Percentiles rank a stretch among this genome's conserved stretches.
These are phyloP conservation scores for Gonocerus acuteangulatus DNA, from an alignment of 2,888 invertebrate genomes.

Conservation along the genomic window DNA sequence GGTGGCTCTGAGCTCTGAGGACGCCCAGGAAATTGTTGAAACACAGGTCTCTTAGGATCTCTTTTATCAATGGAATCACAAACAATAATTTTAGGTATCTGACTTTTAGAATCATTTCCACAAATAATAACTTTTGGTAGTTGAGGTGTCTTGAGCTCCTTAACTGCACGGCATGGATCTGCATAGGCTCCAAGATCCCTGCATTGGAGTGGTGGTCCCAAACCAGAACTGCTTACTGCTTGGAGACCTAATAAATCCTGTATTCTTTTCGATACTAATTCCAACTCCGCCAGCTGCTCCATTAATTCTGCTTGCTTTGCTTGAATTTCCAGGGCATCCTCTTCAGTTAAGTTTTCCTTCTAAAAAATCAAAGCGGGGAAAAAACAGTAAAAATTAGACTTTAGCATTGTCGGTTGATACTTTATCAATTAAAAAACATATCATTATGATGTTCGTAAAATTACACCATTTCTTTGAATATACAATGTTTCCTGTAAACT, in stretches of 20 bases:
- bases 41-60: slow-evolving; percentile 17
- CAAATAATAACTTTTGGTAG: slow-evolving; percentile 50
- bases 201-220: slow-evolving; percentile 26
- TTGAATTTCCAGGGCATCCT: slow-evolving; percentile 51
- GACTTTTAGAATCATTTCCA: slow-evolving; percentile 44
- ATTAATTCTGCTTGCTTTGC: slow-evolving; percentile 53
- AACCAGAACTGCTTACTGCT: slow-evolving; percentile 39
- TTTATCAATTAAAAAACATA: not conserved
- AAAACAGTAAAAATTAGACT: not conserved
- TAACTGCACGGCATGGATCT: not conserved
- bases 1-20: not conserved
- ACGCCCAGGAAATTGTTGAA: slow-evolving; percentile 23
- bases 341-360: slow-evolving; percentile 53
- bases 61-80: slow-evolving; percentile 43
- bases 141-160: not conserved
- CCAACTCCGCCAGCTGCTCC: slow-evolving; percentile 55
- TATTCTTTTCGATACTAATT: slow-evolving; percentile 52
- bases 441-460: not conserved
- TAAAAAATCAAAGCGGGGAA: slow-evolving; percentile 39
- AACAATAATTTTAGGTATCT: slow-evolving; percentile 50
- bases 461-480: no score
- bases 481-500: no score
- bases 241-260: slow-evolving; percentile 49
- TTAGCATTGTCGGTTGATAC: not conserved
- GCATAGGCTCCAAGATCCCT: not conserved